phyloP scores from a whole-genome alignment of 23 tunicate species.

The Halocynthia roretzi region DNA sequence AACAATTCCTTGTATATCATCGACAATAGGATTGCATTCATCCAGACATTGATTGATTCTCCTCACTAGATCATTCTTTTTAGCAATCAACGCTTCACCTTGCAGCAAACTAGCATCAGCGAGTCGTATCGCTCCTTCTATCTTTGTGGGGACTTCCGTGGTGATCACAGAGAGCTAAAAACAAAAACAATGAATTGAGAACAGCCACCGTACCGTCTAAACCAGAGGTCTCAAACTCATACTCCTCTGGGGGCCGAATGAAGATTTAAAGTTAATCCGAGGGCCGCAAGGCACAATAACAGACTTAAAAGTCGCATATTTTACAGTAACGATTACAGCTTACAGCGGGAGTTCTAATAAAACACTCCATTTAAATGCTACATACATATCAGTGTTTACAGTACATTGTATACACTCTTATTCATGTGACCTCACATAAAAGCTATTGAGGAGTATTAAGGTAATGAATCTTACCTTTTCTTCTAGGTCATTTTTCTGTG shows the following conservation, averaged over 20 bases:
- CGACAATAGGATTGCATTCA: conserved; percentile 26
- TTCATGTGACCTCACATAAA: background rate
- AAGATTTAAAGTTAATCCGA: too few species aligned
- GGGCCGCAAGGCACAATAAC: too few species aligned
- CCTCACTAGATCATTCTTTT: conserved; percentile 11
- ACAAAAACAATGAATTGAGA: background rate
- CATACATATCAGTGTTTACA: background rate
- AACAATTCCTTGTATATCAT: conserved; percentile 28
- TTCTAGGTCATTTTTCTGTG: conserved; percentile 16
- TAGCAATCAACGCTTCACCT: conserved; percentile 31
- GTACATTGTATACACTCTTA: background rate
- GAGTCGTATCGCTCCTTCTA: conserved; percentile 42
- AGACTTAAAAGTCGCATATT: too few species aligned
- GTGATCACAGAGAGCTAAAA: conserved; percentile 43
- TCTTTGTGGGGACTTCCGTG: conserved; percentile 57
- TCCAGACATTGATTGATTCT: conserved; percentile 25
- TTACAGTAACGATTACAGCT: too few species aligned
- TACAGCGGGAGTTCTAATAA: too few species aligned
- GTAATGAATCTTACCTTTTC: background rate
- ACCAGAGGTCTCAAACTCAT: too few species aligned
- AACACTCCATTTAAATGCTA: background rate
- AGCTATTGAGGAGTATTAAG: background rate
- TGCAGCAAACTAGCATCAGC: conserved; percentile 31
- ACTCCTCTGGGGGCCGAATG: too few species aligned
- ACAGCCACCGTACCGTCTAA: background rate